Evolutionary conservation across 2,797 vertebrate species (phyloP).

Genomic region (Hypotaenidia okinawae): DNA sequence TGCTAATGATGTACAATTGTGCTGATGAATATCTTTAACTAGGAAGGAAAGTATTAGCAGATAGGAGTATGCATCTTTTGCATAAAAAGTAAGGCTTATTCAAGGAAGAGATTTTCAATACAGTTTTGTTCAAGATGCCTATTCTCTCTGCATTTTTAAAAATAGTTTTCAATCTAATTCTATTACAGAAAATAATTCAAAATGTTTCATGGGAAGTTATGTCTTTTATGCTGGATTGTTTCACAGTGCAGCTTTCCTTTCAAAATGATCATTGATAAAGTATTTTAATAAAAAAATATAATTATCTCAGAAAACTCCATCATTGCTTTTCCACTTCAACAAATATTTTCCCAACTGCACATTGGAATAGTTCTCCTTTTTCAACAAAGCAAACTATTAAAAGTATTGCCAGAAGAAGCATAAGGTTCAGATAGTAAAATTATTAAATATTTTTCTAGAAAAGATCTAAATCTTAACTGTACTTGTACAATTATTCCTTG

Average conservation of each 20-base stretch:
- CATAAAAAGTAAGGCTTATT: neutral
- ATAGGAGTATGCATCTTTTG: neutral
- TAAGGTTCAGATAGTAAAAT: neutral
- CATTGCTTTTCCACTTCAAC: slow-evolving; percentile 36
- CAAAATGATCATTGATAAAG: slow-evolving; percentile 34
- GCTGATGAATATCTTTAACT: neutral
- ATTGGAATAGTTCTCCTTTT: neutral
- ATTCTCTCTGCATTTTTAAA: neutral
- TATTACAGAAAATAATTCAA: neutral
- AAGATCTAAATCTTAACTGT: neutral
- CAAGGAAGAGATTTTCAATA: neutral
- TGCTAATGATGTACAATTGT: neutral
- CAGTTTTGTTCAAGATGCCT: neutral
- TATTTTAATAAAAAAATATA: slow-evolving; percentile 28
- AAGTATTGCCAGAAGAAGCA: slow-evolving; percentile 10
- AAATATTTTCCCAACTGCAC: neutral
- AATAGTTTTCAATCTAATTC: neutral
- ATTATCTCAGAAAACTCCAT: slow-evolving; percentile 53
- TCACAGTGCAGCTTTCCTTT: neutral
- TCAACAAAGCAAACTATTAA: slow-evolving; percentile 31
- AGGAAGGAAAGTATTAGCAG: neutral
- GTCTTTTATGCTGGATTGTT: slow-evolving; percentile 1
- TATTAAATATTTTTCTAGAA: neutral
- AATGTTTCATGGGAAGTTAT: neutral
- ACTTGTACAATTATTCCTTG: neutral